Evolutionary conservation across 2,797 vertebrate genomes (phyloP), one percentile per base, ranked within the genome.

Genomic region (Simalia tracyae): DNA sequence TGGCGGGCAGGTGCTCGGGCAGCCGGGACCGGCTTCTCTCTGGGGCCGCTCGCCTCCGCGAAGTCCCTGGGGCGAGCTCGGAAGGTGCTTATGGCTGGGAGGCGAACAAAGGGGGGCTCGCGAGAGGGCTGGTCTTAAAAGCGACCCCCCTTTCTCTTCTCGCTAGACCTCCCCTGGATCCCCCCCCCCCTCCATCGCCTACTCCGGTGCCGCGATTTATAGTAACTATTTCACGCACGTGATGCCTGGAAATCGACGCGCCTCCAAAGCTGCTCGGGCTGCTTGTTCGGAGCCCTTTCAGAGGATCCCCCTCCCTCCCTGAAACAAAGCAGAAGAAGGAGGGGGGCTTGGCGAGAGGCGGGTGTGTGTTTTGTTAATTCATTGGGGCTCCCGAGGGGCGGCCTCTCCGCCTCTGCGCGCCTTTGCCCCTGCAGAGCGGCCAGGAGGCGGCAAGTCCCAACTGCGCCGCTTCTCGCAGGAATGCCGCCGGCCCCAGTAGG

Each of bases 41-140:
- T 14, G 88, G 87, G 88, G 42, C 42, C 84, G 5, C 22, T 5
- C 12, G 72, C 81, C 42, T 90, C 68, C 11, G 85, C 89, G 2
- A 36, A 89, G 92, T 94, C 94, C 95, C n/a, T 57, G 7, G 63
- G 89, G 92, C 94, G 89, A 95, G 90, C 94, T 72, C 93, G 91
- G 97, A 98, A 99, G 98, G 98, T 98, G 98, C 98, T 98, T 99
- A 99, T 98, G 98, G 98, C 98, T 98, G 98, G 98, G 98, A 97
- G 97, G 98, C 96, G 97, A 99, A 99, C 99, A 99, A 99, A 99
- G 98, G 96, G 99, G 98, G 98, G 99, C 98, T 98, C 98, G 94
- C 98, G 98, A 98, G 99, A 99, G 98, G 99, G 98, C 97, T 98
- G 99, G 98, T 98, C 98, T 98, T 98, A 98, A 97, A 98, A 98